These are phyloP conservation scores for Dryas iulia DNA, from an alignment of 1,140 invertebrate genomes.

Conservation along the genomic window DNA sequence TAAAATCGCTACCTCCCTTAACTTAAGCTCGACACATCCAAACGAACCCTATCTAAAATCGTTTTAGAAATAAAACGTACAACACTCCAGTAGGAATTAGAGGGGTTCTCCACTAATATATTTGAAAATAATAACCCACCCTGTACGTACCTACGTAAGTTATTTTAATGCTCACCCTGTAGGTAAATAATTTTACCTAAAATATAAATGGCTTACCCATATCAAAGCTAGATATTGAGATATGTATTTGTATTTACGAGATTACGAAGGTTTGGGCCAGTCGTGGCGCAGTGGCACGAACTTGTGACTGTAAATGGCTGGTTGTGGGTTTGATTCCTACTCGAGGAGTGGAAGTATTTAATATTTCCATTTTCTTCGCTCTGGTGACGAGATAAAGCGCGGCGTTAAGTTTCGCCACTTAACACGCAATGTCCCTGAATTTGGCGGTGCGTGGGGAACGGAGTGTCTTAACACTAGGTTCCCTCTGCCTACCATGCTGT, in stretches of 20 bases:
- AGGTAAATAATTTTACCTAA: neutral
- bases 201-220: neutral
- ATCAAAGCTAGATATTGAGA: neutral
- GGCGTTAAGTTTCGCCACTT: too few species aligned
- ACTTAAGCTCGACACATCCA: slow-evolving; percentile 29
- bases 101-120: slow-evolving; percentile 68
- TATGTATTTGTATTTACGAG: neutral
- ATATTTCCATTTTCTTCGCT: too few species aligned
- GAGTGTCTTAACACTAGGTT: too few species aligned
- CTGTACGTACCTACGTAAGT: slow-evolving; percentile 22
- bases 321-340: too few species aligned
- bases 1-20: slow-evolving; percentile 1
- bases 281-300: too few species aligned
- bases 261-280: neutral
- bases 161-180: slow-evolving; percentile 19
- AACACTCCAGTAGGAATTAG: slow-evolving; percentile 62
- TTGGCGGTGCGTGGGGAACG: too few species aligned
- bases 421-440: too few species aligned
- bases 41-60: slow-evolving; percentile 70
- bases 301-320: too few species aligned
- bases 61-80: slow-evolving; percentile 70
- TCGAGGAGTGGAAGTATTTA: too few species aligned
- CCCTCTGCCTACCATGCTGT: too few species aligned
- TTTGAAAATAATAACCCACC: slow-evolving; percentile 66
- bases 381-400: too few species aligned